Evolutionary conservation across 2,888 invertebrate genomes (phyloP).

Genomic region (Conomelus anceps): DNA sequence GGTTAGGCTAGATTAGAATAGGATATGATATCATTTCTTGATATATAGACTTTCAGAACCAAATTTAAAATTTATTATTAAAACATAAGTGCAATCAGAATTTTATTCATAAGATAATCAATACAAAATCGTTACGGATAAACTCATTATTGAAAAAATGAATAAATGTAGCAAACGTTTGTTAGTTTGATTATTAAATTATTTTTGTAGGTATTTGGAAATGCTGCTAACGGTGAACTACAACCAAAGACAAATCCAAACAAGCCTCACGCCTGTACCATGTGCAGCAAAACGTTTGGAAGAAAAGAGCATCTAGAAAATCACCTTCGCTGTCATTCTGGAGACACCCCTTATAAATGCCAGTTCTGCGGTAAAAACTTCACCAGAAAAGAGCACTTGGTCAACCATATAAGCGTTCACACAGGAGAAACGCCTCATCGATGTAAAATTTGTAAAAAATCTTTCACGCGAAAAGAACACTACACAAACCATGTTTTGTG

Average conservation of each 20-base stretch:
- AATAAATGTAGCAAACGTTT: neutral
- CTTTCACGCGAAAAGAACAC: conserved; percentile 80
- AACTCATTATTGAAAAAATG: too few species aligned
- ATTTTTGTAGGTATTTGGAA: conserved; percentile 62
- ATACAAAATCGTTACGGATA: too few species aligned
- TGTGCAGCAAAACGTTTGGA: conserved; percentile 80
- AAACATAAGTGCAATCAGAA: too few species aligned
- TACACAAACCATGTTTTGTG: conserved; percentile 78
- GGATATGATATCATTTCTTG: too few species aligned
- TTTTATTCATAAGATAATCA: too few species aligned
- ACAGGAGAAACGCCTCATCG: conserved; percentile 47
- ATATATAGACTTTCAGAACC: too few species aligned
- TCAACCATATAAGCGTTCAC: conserved; percentile 39
- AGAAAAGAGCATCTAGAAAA: conserved; percentile 82
- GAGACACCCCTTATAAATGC: conserved; percentile 53
- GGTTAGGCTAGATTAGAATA: too few species aligned
- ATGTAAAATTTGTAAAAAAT: conserved; percentile 73
- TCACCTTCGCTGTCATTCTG: conserved; percentile 64
- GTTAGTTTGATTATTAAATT: neutral
- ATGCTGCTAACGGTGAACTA: conserved; percentile 58
- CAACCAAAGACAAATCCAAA: conserved; percentile 81
- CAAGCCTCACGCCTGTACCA: conserved; percentile 76
- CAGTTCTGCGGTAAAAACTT: conserved; percentile 64
- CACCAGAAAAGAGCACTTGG: conserved; percentile 38
- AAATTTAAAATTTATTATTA: too few species aligned